Evolutionary conservation across 2,797 vertebrate genomes (phyloP).

Genomic region (Sebastes matsubarae): DNA sequence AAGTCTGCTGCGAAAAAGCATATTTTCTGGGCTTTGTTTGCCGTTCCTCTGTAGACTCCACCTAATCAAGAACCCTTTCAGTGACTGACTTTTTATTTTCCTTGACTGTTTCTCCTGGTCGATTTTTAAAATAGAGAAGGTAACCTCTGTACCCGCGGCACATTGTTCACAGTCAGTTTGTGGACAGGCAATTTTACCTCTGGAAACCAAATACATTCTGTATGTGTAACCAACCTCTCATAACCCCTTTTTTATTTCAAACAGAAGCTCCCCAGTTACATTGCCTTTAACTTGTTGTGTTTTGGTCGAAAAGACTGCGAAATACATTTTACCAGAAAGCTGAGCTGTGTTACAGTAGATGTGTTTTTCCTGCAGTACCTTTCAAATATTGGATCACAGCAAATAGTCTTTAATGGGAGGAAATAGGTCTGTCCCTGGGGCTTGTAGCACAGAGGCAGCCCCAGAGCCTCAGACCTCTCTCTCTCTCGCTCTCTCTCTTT

Average conservation of each 20-base stretch:
- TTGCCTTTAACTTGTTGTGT: constrained; percentile 54
- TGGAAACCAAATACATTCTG: constrained; percentile 10
- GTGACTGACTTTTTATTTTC: not conserved
- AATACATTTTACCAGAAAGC: constrained; percentile 56
- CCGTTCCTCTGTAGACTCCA: not conserved
- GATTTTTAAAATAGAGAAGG: constrained; percentile 10
- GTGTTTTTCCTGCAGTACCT: constrained; percentile 64
- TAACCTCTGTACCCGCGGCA: constrained; percentile 17
- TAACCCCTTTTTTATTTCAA: constrained; percentile 27
- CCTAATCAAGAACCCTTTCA: not conserved
- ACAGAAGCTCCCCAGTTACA: constrained; percentile 14
- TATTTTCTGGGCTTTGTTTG: not conserved
- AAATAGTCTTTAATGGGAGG: constrained; percentile 78
- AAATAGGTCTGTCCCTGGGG: constrained; percentile 71
- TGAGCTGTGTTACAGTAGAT: constrained; percentile 51
- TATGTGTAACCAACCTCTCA: constrained; percentile 14
- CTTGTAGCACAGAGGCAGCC: constrained; percentile 50
- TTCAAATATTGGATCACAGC: constrained; percentile 72
- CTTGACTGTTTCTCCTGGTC: not conserved
- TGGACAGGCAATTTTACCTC: constrained; percentile 39
- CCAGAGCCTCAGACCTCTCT: constrained; percentile 33
- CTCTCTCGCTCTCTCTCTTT: constrained; percentile 26
- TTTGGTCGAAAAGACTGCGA: constrained; percentile 31
- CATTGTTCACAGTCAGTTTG: constrained; percentile 37
- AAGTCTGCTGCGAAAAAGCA: too few species aligned